Base-by-base conservation (phyloP, 1,140 invertebrate genomes). In the Heliconius himera region DNA sequence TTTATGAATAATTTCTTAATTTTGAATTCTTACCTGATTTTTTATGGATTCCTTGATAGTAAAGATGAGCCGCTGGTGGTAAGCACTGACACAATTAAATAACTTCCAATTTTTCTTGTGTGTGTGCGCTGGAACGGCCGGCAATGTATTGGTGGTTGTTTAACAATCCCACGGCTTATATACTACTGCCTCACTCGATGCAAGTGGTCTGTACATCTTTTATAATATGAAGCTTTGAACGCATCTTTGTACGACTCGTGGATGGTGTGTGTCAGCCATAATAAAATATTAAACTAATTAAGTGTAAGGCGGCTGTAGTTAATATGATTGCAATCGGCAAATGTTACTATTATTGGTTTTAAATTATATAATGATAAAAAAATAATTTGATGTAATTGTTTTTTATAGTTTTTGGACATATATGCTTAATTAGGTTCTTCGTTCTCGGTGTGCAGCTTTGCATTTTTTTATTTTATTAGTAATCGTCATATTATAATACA, bases 1-100 rank as follows among this genome's bases (percentile, higher is more conserved):
- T 26, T 66, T 29, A 2, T 66, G 26, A 66, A 26, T 29, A 66
- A 29, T 3, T 16, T 22, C 8, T 3, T 6, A 66, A 66, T 26
- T 66, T 66, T 66, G 2, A 13, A n/a, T 29, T 29, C 90, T 91
- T 77, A 93, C 91, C 85, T 91, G 84, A 86, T 85, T 80, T 84
- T 81, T 86, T 81, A 74, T 80, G 84, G 88, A 86, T 91, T 90
- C 90, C 88, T 82, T 80, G 78, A 51, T 81, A 83, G 86, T 79
- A 83, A 79, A 85, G 83, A 86, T 82, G 85, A 82, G 56, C 73
- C 36, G 76, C 51, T 77, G 73, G 66, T 75, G 73, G 72, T 54
- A 86, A 87, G 80, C 92, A 94, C 91, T 89, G 86, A 87, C 90
- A 93, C 91, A 89, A 85, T 81, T 85, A 83, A 90, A 88, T 91